Evolutionary conservation across 2,888 invertebrate genomes (phyloP).

Genomic region (Apotomis turbidana): DNA sequence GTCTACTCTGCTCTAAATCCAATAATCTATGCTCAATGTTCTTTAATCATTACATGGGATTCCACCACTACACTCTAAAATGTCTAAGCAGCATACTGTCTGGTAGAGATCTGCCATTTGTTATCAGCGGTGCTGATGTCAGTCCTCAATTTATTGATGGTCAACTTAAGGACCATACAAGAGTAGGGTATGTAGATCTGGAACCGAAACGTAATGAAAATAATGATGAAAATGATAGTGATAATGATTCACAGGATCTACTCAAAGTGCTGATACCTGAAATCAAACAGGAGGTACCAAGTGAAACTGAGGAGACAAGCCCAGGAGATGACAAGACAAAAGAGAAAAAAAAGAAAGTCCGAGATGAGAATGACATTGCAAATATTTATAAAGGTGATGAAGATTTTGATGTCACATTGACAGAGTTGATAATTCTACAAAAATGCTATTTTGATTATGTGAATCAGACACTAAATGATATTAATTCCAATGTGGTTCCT

Average conservation of each 20-base stretch:
- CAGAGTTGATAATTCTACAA: constrained; percentile 73
- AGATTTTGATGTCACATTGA: constrained; percentile 76
- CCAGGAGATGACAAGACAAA: constrained; percentile 51
- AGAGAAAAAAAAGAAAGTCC: constrained; percentile 45
- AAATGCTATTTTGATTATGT: constrained; percentile 75
- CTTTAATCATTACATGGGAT: constrained; percentile 76
- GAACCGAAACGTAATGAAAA: constrained; percentile 51
- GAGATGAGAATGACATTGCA: constrained; percentile 47
- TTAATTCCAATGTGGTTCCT: constrained; percentile 63
- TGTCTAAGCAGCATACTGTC: constrained; percentile 70
- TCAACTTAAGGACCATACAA: constrained; percentile 61
- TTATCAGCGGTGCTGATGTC: constrained; percentile 71
- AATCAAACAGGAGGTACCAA: constrained; percentile 53
- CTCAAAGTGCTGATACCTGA: constrained; percentile 55
- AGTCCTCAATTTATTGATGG: constrained; percentile 67
- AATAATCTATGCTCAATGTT: constrained; percentile 61
- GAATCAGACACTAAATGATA: constrained; percentile 54
- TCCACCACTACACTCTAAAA: constrained; percentile 75
- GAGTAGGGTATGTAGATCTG: constrained; percentile 68
- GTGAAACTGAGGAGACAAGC: constrained; percentile 53
- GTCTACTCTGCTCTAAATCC: constrained; percentile 69
- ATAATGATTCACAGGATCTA: constrained; percentile 45
- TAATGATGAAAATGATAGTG: constrained; percentile 43
- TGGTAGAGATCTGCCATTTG: constrained; percentile 68
- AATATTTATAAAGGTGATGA: constrained; percentile 68